phyloP scores from a whole-genome alignment of 1,140 invertebrate genomes.

The Stratiolaelaps scimitus region DNA sequence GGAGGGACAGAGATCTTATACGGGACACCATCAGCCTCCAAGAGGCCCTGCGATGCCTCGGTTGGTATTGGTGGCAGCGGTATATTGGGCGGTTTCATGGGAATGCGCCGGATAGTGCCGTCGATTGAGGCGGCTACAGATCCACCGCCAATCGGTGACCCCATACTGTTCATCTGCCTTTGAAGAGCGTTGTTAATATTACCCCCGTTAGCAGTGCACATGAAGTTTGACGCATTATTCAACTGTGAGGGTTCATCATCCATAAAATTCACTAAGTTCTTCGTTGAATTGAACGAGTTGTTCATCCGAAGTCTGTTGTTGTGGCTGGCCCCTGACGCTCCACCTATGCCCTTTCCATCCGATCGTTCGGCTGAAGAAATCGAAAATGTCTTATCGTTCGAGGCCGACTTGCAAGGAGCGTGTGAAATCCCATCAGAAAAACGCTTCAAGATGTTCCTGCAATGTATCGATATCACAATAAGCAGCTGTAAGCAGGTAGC shows the following conservation, averaged over 20 bases:
- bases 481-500: no score
- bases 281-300: constrained; percentile 21
- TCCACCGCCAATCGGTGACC: background rate
- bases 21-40: no score
- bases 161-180: no score
- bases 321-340: no score
- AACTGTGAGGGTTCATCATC: background rate
- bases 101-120: background rate
- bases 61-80: constrained; percentile 21
- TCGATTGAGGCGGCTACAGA: background rate
- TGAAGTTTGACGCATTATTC: background rate
- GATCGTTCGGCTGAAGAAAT: no score
- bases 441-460: constrained; percentile 7
- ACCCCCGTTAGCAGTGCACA: no score
- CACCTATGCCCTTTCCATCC: no score
- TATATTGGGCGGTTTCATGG: constrained; percentile 22
- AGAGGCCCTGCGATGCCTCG: background rate
- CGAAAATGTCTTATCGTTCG: background rate
- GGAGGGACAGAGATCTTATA: no score
- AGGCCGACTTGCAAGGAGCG: background rate
- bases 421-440: constrained; percentile 2
- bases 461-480: no score
- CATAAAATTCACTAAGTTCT: constrained; percentile 25
- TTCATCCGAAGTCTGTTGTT: constrained; percentile 12
- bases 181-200: no score